Conservation (phyloP, 1,140 invertebrate genomes). For the Drosophila kikkawai region DNA sequence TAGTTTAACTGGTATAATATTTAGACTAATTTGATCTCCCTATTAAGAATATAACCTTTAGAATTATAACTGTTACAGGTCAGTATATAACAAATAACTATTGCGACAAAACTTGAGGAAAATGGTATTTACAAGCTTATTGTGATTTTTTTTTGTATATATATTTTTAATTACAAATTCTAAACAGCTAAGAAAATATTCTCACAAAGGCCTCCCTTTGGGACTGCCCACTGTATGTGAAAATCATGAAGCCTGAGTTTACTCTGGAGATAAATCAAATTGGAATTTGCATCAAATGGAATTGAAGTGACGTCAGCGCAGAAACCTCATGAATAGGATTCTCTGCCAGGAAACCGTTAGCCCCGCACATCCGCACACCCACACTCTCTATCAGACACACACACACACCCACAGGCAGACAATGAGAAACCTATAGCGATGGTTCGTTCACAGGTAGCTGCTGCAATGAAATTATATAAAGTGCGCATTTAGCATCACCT, state of each 20-base stretch:
- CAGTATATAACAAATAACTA: too few species aligned
- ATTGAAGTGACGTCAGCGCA: conserved; percentile 36
- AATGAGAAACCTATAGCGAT: not conserved
- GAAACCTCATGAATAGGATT: conserved; percentile 42
- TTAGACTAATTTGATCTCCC: too few species aligned
- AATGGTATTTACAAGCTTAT: too few species aligned
- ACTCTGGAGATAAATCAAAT: conserved; percentile 39
- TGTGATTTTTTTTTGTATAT: too few species aligned
- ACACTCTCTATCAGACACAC: not conserved
- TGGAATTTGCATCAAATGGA: conserved; percentile 40
- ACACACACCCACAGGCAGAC: not conserved
- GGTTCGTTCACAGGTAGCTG: conserved; percentile 28
- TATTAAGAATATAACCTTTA: too few species aligned
- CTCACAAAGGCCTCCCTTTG: not conserved
- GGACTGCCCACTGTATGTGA: not conserved
- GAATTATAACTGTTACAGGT: too few species aligned
- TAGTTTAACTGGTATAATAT: too few species aligned
- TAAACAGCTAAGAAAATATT: not conserved
- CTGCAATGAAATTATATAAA: conserved; percentile 42
- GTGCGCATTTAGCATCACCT: conserved; percentile 40
- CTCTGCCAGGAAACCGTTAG: conserved; percentile 8
- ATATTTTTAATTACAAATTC: not conserved
- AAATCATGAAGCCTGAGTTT: conserved; percentile 4
- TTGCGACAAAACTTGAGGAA: too few species aligned
- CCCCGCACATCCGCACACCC: conserved; percentile 4